Conservation (phyloP, 92 coral and sea anemone genomes). For the Epizoanthus fatuus region DNA sequence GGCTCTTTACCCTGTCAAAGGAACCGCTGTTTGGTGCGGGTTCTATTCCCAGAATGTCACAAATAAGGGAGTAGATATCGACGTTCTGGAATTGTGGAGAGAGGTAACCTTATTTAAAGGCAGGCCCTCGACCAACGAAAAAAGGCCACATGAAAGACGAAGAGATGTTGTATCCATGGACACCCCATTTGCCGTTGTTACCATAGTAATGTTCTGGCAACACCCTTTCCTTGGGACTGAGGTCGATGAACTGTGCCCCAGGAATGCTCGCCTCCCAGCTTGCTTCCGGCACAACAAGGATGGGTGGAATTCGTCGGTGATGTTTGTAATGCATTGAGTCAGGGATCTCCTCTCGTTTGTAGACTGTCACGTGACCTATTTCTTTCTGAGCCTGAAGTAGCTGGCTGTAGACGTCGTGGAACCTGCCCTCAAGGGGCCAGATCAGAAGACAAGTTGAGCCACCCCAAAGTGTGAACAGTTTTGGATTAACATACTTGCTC, state of each 20-base stretch:
- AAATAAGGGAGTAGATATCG: slow-evolving; percentile 83
- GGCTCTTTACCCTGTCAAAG: slow-evolving; percentile 41
- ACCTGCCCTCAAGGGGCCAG: slow-evolving; percentile 52
- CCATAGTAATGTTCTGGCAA: not conserved
- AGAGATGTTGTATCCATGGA: slow-evolving; percentile 68
- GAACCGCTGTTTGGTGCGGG: slow-evolving; percentile 92
- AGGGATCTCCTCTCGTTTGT: slow-evolving; percentile 80
- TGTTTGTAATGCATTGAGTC: slow-evolving; percentile 69
- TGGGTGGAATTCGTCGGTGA: slow-evolving; percentile 76
- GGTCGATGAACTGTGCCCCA: not conserved
- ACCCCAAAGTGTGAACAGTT: slow-evolving; percentile 42
- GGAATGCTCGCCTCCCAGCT: slow-evolving; percentile 66
- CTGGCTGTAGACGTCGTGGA: slow-evolving; percentile 31
- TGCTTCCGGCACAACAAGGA: slow-evolving; percentile 64
- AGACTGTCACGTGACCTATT: slow-evolving; percentile 66
- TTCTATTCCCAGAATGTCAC: slow-evolving; percentile 74
- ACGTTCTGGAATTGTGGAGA: slow-evolving; percentile 65
- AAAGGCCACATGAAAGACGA: slow-evolving; percentile 81
- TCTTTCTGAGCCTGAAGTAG: slow-evolving; percentile 59
- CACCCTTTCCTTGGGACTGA: slow-evolving; percentile 15
- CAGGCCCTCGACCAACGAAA: slow-evolving; percentile 88
- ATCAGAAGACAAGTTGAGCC: slow-evolving; percentile 42
- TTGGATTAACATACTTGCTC: slow-evolving; percentile 59
- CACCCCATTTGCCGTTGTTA: slow-evolving; percentile 42
- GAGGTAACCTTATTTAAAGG: slow-evolving; percentile 74